Evolutionary conservation across 2,113 vertebrate species (phyloP).

Genomic region (Psilopsiagon aymara): DNA sequence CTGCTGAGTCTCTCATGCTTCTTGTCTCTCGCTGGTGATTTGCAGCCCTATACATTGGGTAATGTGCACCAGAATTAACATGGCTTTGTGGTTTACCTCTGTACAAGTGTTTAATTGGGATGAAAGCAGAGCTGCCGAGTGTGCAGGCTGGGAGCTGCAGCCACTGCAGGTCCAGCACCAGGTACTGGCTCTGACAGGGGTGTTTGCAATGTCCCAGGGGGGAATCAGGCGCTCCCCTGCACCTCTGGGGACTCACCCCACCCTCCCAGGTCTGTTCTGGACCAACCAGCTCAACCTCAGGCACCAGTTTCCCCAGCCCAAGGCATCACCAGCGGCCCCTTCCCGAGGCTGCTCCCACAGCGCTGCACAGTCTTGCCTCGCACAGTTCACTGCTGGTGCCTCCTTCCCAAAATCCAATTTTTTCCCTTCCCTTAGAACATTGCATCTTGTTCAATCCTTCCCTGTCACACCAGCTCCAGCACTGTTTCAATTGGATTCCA

Average conservation of each 20-base stretch:
- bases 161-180: not conserved
- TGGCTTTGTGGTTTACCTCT: not conserved
- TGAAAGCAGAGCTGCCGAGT: not conserved
- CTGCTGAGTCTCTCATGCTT: not conserved
- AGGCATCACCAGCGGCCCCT: rapidly evolving
- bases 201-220: rapidly evolving
- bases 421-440: constrained; percentile 35
- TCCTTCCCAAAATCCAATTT: constrained; percentile 68
- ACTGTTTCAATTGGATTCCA: constrained; percentile 81
- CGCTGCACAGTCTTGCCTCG: rapidly evolving
- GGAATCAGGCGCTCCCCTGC: not conserved
- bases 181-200: rapidly evolving
- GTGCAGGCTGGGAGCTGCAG: not conserved
- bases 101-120: not conserved
- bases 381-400: constrained; percentile 15
- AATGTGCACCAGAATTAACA: not conserved
- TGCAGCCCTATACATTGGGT: not conserved
- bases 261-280: not conserved
- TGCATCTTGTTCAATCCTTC: constrained; percentile 75
- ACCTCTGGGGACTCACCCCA: not conserved
- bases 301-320: rapidly evolving
- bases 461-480: constrained; percentile 69
- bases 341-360: rapidly evolving
- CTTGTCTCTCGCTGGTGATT: not conserved
- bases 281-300: not conserved